A percentile compares a stretch with the other conserved stretches of the same genome.
Evolutionary conservation across 1,140 invertebrate species (phyloP).

Genomic region (Aphelinus atriplicis): DNA sequence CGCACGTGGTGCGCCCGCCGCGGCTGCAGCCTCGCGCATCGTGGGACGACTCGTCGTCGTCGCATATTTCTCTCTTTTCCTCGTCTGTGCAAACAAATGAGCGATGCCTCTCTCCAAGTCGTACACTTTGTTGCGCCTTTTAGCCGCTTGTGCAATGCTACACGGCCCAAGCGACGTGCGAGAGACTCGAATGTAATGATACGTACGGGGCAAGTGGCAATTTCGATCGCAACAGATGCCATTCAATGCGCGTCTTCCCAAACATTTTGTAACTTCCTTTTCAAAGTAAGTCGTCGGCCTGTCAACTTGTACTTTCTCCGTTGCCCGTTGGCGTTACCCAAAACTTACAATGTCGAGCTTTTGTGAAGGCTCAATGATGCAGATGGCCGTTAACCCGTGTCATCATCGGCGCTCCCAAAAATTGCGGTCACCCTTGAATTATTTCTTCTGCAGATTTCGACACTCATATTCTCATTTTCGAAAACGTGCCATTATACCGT

Average conservation of each 20-base stretch:
- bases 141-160: no score
- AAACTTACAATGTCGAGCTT: no score
- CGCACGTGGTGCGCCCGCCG: conserved; percentile 26
- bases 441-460: no score
- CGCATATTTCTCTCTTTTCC: not conserved
- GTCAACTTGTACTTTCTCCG: conserved; percentile 4
- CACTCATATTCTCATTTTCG: no score
- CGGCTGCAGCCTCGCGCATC: not conserved
- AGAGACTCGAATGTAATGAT: not conserved
- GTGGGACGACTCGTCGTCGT: conserved; percentile 23
- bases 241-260: not conserved
- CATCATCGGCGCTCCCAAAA: no score
- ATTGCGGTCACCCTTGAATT: no score
- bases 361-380: no score
- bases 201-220: not conserved
- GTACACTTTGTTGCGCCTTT: no score
- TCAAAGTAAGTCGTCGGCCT: not conserved
- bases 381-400: not conserved
- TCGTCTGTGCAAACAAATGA: not conserved
- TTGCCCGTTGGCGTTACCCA: no score
- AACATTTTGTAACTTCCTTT: conserved; percentile 20
- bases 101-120: no score
- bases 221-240: conserved; percentile 4
- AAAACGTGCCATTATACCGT: no score
- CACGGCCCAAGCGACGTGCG: no score